These are phyloP conservation scores for Neuroscelio doddi DNA, from an alignment of 2,888 invertebrate species.

Conservation along the genomic window DNA sequence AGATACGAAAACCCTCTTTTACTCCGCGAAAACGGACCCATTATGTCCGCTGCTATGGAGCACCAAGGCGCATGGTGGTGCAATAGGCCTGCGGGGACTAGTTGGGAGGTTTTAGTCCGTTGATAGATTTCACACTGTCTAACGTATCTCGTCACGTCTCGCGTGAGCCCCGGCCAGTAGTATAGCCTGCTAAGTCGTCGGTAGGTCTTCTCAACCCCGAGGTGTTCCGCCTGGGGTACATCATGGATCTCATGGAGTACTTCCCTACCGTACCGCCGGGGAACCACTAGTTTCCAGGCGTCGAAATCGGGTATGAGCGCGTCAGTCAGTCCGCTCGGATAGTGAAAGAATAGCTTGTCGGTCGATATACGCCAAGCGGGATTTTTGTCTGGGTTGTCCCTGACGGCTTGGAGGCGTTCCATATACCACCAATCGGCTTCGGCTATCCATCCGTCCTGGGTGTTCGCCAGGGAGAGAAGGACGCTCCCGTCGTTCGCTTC, in stretches of 20 bases:
- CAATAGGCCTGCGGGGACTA: no score
- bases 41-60: background rate
- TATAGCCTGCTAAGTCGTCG: no score
- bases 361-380: conserved; percentile 8
- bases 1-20: background rate
- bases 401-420: no score
- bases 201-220: conserved; percentile 2
- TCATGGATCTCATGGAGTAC: conserved; percentile 6
- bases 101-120: background rate
- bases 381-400: background rate
- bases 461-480: no score
- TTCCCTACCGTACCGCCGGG: background rate
- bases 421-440: no score
- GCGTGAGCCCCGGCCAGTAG: conserved; percentile 2
- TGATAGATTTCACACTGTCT: conserved; percentile 4
- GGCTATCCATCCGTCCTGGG: no score
- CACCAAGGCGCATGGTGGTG: background rate
- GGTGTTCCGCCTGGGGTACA: background rate
- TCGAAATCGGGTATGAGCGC: conserved; percentile 4
- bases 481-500: no score
- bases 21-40: conserved; percentile 3
- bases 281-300: conserved; percentile 16
- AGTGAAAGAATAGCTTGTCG: background rate
- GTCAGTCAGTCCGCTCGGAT: background rate
- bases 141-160: conserved; percentile 2